phyloP scores from a whole-genome alignment of 2,113 vertebrate species.

The Callipepla squamata region DNA sequence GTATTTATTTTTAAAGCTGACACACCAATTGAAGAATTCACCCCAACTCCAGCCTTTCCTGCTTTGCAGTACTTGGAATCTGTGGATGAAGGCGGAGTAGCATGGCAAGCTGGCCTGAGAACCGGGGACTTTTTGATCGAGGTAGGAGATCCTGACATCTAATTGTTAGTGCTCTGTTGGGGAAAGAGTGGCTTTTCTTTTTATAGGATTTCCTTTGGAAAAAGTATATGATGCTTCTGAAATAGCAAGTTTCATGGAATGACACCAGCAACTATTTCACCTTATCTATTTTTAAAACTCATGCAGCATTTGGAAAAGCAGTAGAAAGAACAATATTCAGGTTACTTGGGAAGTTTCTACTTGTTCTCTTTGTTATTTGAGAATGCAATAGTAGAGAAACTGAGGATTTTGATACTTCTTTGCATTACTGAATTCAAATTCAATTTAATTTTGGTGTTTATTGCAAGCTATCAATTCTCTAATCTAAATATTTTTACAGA shows the following conservation, averaged over 20 bases:
- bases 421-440: neutral
- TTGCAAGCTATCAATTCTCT: neutral
- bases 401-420: neutral
- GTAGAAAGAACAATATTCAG: neutral
- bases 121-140: conserved; percentile 98
- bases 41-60: conserved; percentile 95
- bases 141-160: conserved; percentile 78
- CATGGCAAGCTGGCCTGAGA: conserved; percentile 95
- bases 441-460: neutral
- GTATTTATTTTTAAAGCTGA: conserved; percentile 85
- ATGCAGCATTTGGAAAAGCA: neutral
- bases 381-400: neutral
- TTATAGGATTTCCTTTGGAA: neutral
- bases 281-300: neutral
- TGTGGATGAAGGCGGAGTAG: conserved; percentile 97
- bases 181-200: neutral
- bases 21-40: conserved; percentile 98
- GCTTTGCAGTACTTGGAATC: conserved; percentile 99
- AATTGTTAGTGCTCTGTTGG: neutral
- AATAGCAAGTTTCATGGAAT: neutral
- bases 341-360: neutral
- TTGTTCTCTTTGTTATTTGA: neutral
- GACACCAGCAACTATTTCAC: neutral
- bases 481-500: neutral
- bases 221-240: neutral